Evolutionary conservation across 2,797 vertebrate species (phyloP).

Genomic region (Myripristis jacobus): DNA sequence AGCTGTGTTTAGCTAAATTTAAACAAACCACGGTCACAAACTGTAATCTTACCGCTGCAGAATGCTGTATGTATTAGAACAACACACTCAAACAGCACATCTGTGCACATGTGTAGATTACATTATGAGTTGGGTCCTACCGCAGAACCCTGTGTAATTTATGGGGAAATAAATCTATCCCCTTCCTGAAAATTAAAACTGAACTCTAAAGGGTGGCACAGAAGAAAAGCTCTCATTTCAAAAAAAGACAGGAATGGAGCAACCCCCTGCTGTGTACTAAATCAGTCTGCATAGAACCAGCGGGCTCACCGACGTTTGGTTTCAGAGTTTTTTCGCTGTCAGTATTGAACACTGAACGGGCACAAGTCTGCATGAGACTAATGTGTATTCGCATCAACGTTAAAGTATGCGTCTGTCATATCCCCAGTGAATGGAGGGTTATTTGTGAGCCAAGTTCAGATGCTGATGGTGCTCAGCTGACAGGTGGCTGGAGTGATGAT

Average conservation of each 20-base stretch:
- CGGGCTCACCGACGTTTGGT: slow-evolving; percentile 33
- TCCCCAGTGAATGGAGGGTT: slow-evolving; percentile 68
- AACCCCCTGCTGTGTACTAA: slow-evolving; percentile 58
- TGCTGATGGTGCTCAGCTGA: slow-evolving; percentile 77
- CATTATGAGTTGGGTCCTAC: slow-evolving; percentile 73
- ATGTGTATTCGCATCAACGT: slow-evolving; percentile 67
- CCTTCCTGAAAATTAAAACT: slow-evolving; percentile 79
- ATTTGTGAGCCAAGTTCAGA: slow-evolving; percentile 74
- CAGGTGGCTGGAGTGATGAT: slow-evolving; percentile 77
- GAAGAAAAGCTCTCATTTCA: slow-evolving; percentile 71
- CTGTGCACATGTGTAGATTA: slow-evolving; percentile 78
- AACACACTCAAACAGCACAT: slow-evolving; percentile 62
- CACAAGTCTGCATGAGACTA: slow-evolving; percentile 44
- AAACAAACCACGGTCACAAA: neutral
- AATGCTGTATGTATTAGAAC: slow-evolving; percentile 38
- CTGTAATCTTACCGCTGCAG: slow-evolving; percentile 17
- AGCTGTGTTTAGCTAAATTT: neutral
- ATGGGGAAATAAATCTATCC: slow-evolving; percentile 80
- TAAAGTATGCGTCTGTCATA: slow-evolving; percentile 77
- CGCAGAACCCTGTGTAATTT: slow-evolving; percentile 78
- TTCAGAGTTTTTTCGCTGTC: slow-evolving; percentile 39
- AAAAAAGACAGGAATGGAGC: slow-evolving; percentile 47
- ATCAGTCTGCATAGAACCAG: slow-evolving; percentile 58
- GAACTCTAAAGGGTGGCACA: slow-evolving; percentile 79
- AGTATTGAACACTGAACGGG: slow-evolving; percentile 50